These are phyloP conservation scores for Stenoptilia bipunctidactyla DNA, from an alignment of 2,888 invertebrate species.

Conservation along the genomic window DNA sequence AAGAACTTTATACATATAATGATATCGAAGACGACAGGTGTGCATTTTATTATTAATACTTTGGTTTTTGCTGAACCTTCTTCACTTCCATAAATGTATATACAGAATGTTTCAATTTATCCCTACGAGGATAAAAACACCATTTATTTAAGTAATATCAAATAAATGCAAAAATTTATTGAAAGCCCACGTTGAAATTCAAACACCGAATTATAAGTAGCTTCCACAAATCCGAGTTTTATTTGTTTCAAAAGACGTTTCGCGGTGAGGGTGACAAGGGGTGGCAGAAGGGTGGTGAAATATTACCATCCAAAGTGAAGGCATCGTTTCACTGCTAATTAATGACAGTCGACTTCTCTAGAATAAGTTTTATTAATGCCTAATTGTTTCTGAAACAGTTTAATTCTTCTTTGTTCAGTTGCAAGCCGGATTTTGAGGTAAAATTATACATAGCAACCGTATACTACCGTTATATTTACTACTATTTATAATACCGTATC, in stretches of 20 bases:
- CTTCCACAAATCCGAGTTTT: constrained; percentile 34
- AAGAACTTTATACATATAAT: too few species aligned
- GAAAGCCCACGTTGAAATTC: constrained; percentile 9
- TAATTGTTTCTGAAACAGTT: constrained; percentile 58
- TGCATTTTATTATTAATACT: too few species aligned
- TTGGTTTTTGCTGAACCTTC: not conserved
- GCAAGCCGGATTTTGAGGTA: too few species aligned
- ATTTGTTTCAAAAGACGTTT: constrained; percentile 50
- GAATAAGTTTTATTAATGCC: constrained; percentile 39
- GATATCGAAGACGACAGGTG: too few species aligned
- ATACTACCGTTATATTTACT: too few species aligned
- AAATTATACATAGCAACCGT: too few species aligned
- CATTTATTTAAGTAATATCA: too few species aligned
- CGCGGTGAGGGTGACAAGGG: constrained; percentile 15
- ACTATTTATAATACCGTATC: too few species aligned
- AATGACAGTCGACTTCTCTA: constrained; percentile 25
- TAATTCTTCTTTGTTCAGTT: constrained; percentile 25
- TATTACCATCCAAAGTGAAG: constrained; percentile 20
- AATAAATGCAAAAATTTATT: too few species aligned
- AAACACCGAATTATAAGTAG: constrained; percentile 9
- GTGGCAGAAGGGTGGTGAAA: constrained; percentile 18
- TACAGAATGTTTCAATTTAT: not conserved
- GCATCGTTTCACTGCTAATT: constrained; percentile 39
- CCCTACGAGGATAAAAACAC: too few species aligned
- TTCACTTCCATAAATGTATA: not conserved